Evolutionary conservation across 2,888 invertebrate species (phyloP).

Genomic region (Athrips mouffetella): DNA sequence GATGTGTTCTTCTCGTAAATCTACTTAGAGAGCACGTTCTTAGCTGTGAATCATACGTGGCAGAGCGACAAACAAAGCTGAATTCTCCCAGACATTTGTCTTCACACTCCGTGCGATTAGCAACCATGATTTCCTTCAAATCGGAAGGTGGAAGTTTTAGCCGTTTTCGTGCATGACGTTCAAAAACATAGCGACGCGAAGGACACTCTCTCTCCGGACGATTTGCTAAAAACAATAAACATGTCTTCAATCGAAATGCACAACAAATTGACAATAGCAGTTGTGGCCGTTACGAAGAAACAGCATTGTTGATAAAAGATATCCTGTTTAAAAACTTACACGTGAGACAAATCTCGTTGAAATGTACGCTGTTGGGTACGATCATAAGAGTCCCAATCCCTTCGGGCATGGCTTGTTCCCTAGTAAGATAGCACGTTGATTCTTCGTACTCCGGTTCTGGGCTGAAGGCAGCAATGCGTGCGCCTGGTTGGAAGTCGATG

Average conservation of each 20-base stretch:
- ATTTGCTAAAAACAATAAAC: slow-evolving; percentile 82
- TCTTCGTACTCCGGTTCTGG: slow-evolving; percentile 91
- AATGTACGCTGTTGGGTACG: slow-evolving; percentile 93
- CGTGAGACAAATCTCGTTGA: slow-evolving; percentile 92
- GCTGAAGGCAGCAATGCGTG: slow-evolving; percentile 89
- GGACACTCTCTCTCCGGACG: slow-evolving; percentile 93
- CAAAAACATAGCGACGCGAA: slow-evolving; percentile 91
- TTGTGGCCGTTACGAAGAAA: slow-evolving; percentile 2
- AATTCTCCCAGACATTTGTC: slow-evolving; percentile 94
- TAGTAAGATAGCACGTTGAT: slow-evolving; percentile 90
- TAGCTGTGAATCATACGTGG: slow-evolving; percentile 87
- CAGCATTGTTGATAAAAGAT: neutral
- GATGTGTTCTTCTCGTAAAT: slow-evolving; percentile 91
- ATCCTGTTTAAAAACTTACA: slow-evolving; percentile 79
- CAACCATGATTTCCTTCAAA: slow-evolving; percentile 89
- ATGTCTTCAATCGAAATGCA: too few relatives aligned
- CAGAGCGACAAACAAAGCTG: slow-evolving; percentile 92
- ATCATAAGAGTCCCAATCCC: slow-evolving; percentile 93
- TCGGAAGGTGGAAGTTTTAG: slow-evolving; percentile 88
- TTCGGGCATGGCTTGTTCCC: slow-evolving; percentile 92
- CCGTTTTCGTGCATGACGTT: slow-evolving; percentile 90
- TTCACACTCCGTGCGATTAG: slow-evolving; percentile 93
- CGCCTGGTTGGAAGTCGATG: slow-evolving; percentile 94
- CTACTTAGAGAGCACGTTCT: slow-evolving; percentile 88
- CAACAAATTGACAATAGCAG: slow-evolving; percentile 8